Evolutionary conservation across 1,140 invertebrate genomes (phyloP).

Genomic region (Dolichoris vasculosae): DNA sequence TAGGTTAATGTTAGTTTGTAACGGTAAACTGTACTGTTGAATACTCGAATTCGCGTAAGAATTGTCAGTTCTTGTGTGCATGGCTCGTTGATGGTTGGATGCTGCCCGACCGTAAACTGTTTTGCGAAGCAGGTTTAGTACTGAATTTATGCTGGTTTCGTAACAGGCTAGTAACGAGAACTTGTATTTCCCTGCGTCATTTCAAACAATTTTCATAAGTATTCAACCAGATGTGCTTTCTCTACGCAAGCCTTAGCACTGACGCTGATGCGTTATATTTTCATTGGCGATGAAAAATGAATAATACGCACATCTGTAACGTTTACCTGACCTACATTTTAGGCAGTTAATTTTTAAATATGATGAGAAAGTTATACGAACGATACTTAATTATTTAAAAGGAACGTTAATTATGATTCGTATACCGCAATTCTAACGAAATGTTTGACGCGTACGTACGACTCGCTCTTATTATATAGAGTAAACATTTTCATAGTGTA

Average conservation of each 20-base stretch:
- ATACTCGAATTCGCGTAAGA: not conserved
- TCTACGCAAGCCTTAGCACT: not conserved
- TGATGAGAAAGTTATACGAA: not conserved
- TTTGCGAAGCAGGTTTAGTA: not conserved
- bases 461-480: not conserved
- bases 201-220: constrained; percentile 3
- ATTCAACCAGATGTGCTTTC: not conserved
- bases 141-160: not conserved
- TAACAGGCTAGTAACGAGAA: not conserved
- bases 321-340: not conserved
- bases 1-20: not conserved
- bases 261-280: not conserved
- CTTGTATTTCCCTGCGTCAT: not conserved
- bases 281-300: not conserved
- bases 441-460: not conserved
- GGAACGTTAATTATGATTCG: not conserved
- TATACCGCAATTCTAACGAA: not conserved
- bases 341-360: not conserved
- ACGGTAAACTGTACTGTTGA: not conserved
- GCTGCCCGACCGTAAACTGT: not conserved
- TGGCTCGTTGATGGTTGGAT: not conserved
- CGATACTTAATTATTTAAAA: too few species aligned
- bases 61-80: not conserved
- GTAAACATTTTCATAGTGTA: not conserved
- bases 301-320: not conserved